Evolutionary conservation across 1,140 invertebrate species (phyloP).

Genomic region (Hylaeus volcanicus): DNA sequence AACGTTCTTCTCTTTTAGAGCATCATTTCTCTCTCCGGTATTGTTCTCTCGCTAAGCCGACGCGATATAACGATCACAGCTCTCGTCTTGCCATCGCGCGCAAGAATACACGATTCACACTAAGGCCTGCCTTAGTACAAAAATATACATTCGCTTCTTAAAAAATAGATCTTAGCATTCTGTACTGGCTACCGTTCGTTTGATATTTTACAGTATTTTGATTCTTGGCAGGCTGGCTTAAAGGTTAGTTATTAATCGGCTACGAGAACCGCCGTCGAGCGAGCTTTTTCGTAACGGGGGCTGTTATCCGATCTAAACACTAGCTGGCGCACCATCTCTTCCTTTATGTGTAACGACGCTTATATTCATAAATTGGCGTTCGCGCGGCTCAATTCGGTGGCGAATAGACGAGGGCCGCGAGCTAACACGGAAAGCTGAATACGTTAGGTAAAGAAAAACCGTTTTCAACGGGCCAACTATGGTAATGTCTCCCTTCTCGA

Average conservation of each 20-base stretch:
- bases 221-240: constrained; percentile 70
- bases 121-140: constrained; percentile 81
- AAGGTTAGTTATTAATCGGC: constrained; percentile 61
- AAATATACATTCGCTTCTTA: constrained; percentile 81
- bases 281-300: constrained; percentile 56
- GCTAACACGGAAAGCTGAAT: constrained; percentile 52
- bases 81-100: constrained; percentile 45
- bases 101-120: constrained; percentile 67
- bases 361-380: constrained; percentile 59
- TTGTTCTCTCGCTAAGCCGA: constrained; percentile 50
- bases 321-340: constrained; percentile 70
- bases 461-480: background rate
- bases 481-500: no score
- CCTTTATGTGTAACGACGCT: constrained; percentile 36
- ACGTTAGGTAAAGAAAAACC: background rate
- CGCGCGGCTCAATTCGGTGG: constrained; percentile 25
- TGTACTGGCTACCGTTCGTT: constrained; percentile 69
- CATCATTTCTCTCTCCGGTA: constrained; percentile 37
- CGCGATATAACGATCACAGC: constrained; percentile 60
- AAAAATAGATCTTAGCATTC: constrained; percentile 80
- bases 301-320: constrained; percentile 70
- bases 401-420: constrained; percentile 46
- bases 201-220: constrained; percentile 69
- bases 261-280: constrained; percentile 67
- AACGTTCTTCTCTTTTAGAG: constrained; percentile 49